Conservation (phyloP, 1,140 invertebrate genomes). For the Ceratosolen solmsi region DNA sequence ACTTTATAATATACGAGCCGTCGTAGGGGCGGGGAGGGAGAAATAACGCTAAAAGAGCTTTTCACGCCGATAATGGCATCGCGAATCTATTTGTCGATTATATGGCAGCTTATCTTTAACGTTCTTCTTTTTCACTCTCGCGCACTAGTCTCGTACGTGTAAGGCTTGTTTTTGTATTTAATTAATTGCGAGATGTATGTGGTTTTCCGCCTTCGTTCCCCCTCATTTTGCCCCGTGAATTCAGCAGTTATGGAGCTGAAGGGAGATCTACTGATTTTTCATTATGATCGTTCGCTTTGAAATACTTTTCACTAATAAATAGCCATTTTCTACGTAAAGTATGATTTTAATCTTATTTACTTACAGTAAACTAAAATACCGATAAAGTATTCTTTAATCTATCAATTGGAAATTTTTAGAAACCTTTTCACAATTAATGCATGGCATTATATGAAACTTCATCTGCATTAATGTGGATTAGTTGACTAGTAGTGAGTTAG, state of each 20-base stretch:
- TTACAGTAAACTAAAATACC: not conserved
- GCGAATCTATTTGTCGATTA: slow-evolving; percentile 12
- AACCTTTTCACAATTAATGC: no score
- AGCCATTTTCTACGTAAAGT: not conserved
- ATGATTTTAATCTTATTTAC: not conserved
- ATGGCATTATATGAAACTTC: not conserved
- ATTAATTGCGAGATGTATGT: not conserved
- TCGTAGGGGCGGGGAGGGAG: not conserved
- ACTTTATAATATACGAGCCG: slow-evolving; percentile 17
- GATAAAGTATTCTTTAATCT: not conserved
- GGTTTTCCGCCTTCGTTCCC: not conserved
- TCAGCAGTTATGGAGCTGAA: not conserved
- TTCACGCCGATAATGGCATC: not conserved
- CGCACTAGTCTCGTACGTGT: not conserved
- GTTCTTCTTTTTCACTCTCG: not conserved
- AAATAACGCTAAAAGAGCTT: not conserved
- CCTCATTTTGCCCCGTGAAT: not conserved
- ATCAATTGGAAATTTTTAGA: not conserved
- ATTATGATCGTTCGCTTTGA: not conserved
- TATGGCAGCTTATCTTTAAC: not conserved
- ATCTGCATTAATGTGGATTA: not conserved
- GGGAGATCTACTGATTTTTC: not conserved
- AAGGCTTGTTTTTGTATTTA: not conserved
- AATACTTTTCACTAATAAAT: not conserved
- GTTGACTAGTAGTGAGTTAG: not conserved